Evolutionary conservation across 2,113 vertebrate genomes (phyloP), one percentile per base, ranked within the genome.

Genomic region (Solea solea): DNA sequence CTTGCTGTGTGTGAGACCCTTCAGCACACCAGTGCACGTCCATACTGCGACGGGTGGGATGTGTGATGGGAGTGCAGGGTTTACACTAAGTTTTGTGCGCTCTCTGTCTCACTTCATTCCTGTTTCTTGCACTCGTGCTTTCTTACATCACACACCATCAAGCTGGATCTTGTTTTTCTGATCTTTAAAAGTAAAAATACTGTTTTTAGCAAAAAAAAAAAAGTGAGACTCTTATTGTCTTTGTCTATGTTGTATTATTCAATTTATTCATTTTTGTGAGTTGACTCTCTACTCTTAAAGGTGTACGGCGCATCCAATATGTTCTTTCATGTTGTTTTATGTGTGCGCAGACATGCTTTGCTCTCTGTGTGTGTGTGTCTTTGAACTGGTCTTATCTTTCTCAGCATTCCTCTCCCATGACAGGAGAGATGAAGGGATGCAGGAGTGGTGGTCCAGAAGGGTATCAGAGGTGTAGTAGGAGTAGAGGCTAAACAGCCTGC

Each of bases 361-460:
- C 59, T 27, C 12, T 50, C 7, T 67, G 25, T 73, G 21, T 69
- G 28, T 46, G 70, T 74, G 66, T 59, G 65, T 81, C 65, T 87
- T 92, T 91, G 83, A 93, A 89, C 82, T 76, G 61, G 63, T 82
- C 84, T 91, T 89, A 91, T 92, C 85, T 87, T 74, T 39, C 76
- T 66, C 71, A 83, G 84, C 88, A 91, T 89, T 89, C 88, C 80
- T 89, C 66, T 81, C 76, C 75, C 67, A 78, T 81, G 77, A 82
- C 72, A 56, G 82, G 58, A 79, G 55, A 60, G 69, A 89, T 75
- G 78, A 67, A 72, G 69, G 50, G 51, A 64, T 58, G 66, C 61
- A 55, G 74, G 78, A 71, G 50, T 53, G 68, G 58, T 74, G 52
- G 77, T 80, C 76, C 55, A 60, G 76, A 49, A 75, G 78, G 72